phyloP scores from a whole-genome alignment of 2,113 vertebrate species.

The Speoplatyrhinus poulsoni region DNA sequence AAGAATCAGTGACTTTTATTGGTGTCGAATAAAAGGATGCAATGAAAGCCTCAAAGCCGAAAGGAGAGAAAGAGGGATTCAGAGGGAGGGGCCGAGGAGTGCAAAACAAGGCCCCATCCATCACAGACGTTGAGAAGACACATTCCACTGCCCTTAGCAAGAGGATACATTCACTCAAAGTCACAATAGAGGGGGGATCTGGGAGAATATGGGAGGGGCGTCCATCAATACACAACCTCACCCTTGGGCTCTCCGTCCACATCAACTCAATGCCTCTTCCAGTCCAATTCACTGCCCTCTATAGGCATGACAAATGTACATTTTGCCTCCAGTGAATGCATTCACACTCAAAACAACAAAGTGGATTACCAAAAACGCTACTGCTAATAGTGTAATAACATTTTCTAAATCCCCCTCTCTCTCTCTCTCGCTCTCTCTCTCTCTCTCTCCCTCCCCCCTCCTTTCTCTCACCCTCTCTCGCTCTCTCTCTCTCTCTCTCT shows the following conservation, averaged over 20 bases:
- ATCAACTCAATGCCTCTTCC: constrained; percentile 67
- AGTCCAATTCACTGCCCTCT: constrained; percentile 70
- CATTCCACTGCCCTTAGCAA: constrained; percentile 78
- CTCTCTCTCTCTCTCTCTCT: constrained; percentile 4
- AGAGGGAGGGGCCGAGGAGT: constrained; percentile 73
- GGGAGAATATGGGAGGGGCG: constrained; percentile 74
- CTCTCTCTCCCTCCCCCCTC: constrained; percentile 1
- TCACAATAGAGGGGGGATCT: constrained; percentile 74
- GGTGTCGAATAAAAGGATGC: constrained; percentile 76
- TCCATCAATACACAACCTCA: constrained; percentile 74
- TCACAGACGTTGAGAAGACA: constrained; percentile 77
- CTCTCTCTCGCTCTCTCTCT: constrained; percentile 13
- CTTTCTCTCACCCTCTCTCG: neutral
- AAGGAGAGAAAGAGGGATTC: constrained; percentile 75
- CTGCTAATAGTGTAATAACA: constrained; percentile 20
- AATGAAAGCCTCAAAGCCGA: constrained; percentile 77
- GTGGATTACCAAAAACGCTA: constrained; percentile 35
- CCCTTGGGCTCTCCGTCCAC: constrained; percentile 59
- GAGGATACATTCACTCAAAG: constrained; percentile 83
- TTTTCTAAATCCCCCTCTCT: constrained; percentile 35
- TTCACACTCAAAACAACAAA: constrained; percentile 61
- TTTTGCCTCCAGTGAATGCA: constrained; percentile 63
- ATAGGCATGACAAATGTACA: constrained; percentile 78
- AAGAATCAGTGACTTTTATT: constrained; percentile 85
- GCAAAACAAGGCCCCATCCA: constrained; percentile 83